phyloP scores from a whole-genome alignment of 2,888 invertebrate genomes.

The Pherbina coryleti region DNA sequence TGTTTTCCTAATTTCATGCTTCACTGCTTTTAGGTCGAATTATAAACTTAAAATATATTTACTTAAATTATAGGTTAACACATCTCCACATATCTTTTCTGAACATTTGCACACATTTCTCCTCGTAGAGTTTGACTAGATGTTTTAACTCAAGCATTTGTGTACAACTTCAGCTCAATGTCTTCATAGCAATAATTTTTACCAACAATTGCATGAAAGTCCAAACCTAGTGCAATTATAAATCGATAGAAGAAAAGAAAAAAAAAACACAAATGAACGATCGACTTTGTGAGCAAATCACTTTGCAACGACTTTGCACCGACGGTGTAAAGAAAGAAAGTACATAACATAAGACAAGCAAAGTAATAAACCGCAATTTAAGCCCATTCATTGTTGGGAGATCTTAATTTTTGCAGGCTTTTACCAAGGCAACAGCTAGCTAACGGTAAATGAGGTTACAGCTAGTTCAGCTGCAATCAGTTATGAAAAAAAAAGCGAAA shows the following conservation, averaged over 20 bases:
- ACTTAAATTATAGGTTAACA: too few relatives aligned
- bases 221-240: slow-evolving; percentile 42
- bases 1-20: too few relatives aligned
- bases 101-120: neutral
- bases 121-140: neutral
- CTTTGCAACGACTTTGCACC: neutral
- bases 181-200: neutral
- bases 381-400: slow-evolving; percentile 8
- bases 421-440: neutral
- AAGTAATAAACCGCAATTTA: neutral
- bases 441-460: neutral
- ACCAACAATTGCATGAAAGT: slow-evolving; percentile 2
- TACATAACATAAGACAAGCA: neutral
- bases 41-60: too few relatives aligned
- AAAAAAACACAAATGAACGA: slow-evolving; percentile 23
- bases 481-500: neutral
- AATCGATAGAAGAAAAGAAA: slow-evolving; percentile 42
- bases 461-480: neutral
- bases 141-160: neutral
- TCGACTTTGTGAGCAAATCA: slow-evolving; percentile 16
- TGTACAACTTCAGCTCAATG: neutral
- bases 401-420: slow-evolving; percentile 2
- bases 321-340: neutral
- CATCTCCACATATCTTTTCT: too few relatives aligned
- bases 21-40: too few relatives aligned